Evolutionary conservation across 1,140 invertebrate species (phyloP).

Genomic region (Sycophaga agraensis): DNA sequence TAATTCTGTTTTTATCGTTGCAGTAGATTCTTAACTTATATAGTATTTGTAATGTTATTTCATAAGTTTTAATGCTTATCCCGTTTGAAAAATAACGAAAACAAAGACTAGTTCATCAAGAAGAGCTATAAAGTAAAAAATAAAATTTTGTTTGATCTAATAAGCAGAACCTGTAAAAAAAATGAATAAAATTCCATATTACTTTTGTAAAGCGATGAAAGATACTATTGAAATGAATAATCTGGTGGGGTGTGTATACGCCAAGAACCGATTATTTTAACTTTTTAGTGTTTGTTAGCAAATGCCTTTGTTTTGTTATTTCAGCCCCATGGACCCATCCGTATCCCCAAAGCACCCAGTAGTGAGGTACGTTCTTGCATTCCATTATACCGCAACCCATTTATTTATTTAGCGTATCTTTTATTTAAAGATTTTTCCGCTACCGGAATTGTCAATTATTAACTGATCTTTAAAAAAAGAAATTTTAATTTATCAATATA

Average conservation of each 20-base stretch:
- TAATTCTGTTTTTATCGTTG: background rate
- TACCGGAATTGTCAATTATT: too few relatives aligned
- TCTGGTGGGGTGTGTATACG: constrained; percentile 41
- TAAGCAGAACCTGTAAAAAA: background rate
- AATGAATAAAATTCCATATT: constrained; percentile 9
- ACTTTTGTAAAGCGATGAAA: constrained; percentile 1
- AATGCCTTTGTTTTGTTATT: constrained; percentile 65
- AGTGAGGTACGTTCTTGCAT: constrained; percentile 64
- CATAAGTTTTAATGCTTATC: background rate
- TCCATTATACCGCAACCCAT: constrained; percentile 50
- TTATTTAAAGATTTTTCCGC: too few relatives aligned
- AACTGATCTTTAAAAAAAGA: too few relatives aligned
- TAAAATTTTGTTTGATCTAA: background rate
- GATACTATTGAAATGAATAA: constrained; percentile 33
- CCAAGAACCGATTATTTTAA: constrained; percentile 43
- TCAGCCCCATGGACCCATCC: constrained; percentile 67
- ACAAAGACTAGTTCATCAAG: constrained; percentile 9
- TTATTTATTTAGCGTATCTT: too few relatives aligned
- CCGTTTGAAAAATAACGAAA: constrained; percentile 4
- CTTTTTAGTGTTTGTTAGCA: constrained; percentile 59
- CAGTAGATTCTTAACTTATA: background rate
- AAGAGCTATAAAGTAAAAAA: background rate
- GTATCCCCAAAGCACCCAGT: constrained; percentile 60
- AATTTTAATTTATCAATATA: too few relatives aligned
- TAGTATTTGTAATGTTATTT: background rate